Percentiles rank a stretch among this genome's conserved stretches.
These are phyloP conservation scores for Thereva unica DNA, from an alignment of 2,888 invertebrate species.

Conservation along the genomic window DNA sequence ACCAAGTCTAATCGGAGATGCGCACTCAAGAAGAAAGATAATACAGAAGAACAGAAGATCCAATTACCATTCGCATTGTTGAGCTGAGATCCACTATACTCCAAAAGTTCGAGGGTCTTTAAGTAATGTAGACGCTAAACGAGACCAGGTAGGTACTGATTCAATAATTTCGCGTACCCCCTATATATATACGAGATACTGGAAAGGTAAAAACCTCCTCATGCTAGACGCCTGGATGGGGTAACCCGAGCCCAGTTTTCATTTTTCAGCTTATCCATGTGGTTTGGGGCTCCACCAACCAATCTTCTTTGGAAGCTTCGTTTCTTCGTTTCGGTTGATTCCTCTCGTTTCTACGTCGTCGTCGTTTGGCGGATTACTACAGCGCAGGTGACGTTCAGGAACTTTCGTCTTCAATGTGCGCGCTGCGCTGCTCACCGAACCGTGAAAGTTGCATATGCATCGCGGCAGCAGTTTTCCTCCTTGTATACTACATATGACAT, in stretches of 20 bases:
- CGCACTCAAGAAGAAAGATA: conserved; percentile 1
- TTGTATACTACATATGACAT: no score
- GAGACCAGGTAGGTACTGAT: conserved; percentile 58
- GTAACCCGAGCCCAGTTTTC: conserved; percentile 27
- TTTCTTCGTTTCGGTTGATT: conserved; percentile 18
- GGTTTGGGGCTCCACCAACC: conserved; percentile 5
- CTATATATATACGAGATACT: conserved; percentile 56
- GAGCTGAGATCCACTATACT: conserved; percentile 52
- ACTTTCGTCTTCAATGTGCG: conserved; percentile 19
- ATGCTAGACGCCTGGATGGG: conserved; percentile 9
- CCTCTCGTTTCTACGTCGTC: conserved; percentile 19
- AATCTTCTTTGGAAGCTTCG: conserved; percentile 23
- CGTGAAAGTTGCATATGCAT: conserved; percentile 22
- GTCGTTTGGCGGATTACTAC: no score
- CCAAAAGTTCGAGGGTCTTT: conserved; percentile 21
- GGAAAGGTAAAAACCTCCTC: conserved; percentile 16
- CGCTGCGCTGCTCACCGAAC: conserved; percentile 18
- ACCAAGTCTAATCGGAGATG: background rate
- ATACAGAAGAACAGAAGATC: conserved; percentile 5
- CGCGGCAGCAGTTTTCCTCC: background rate
- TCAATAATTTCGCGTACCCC: conserved; percentile 50
- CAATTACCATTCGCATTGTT: conserved; percentile 59
- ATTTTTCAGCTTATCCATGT: conserved; percentile 27
- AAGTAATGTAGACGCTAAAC: conserved; percentile 41
- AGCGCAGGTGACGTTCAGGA: conserved; percentile 7